Conservation (phyloP, 2,113 vertebrate genomes). For the Mustelus asterias region DNA sequence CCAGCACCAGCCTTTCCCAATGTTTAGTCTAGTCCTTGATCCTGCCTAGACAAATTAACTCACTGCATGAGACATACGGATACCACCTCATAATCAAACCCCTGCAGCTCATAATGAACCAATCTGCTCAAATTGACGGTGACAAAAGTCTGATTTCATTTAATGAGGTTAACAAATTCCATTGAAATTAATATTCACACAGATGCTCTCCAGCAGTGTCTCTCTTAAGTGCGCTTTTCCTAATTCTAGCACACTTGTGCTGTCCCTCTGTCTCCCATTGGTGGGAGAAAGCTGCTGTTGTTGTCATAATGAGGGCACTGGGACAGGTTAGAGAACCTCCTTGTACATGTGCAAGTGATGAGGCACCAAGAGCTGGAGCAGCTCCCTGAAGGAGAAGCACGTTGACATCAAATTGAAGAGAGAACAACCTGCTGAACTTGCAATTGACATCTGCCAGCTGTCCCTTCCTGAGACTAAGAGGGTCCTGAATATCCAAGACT, state of each 20-base stretch:
- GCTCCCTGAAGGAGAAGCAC: not conserved
- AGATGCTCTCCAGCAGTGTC: not conserved
- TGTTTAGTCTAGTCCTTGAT: not conserved
- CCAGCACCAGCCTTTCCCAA: not conserved
- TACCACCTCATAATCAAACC: not conserved
- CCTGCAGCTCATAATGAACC: not conserved
- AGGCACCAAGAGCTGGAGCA: not conserved
- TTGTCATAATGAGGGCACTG: not conserved
- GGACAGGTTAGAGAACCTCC: not conserved
- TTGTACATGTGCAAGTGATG: not conserved
- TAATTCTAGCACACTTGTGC: not conserved
- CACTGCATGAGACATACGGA: not conserved
- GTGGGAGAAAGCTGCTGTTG: not conserved
- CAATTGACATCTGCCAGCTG: not conserved
- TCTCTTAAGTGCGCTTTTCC: not conserved
- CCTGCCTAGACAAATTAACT: not conserved
- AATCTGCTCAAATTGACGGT: not conserved
- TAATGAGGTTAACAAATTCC: not conserved
- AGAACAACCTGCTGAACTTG: not conserved
- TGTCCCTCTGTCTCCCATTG: not conserved
- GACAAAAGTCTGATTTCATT: not conserved
- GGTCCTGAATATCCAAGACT: not conserved
- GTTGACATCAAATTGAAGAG: not conserved
- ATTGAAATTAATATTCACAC: conserved; percentile 15
- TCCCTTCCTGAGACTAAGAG: not conserved